Evolutionary conservation across 2,113 vertebrate species (phyloP).

Genomic region (Struthidea cinerea): DNA sequence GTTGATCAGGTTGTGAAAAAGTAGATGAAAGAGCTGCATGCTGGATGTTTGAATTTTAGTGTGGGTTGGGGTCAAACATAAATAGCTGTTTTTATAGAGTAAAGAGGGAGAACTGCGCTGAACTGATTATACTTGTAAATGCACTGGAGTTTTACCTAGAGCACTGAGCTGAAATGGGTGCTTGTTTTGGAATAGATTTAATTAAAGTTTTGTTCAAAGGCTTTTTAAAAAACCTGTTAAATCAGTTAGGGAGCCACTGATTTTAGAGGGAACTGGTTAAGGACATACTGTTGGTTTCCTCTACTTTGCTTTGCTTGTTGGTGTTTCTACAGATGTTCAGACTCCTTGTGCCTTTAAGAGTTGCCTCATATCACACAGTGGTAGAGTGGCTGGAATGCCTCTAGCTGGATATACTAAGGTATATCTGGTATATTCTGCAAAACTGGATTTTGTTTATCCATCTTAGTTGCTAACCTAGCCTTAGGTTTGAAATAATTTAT

Average conservation of each 20-base stretch:
- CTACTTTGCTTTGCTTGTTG: neutral
- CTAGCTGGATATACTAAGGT: neutral
- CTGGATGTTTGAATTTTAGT: neutral
- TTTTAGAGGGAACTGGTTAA: neutral
- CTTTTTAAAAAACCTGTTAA: neutral
- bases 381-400: neutral
- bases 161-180: neutral
- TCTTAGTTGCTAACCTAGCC: neutral
- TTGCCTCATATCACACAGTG: neutral
- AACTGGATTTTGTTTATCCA: neutral
- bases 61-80: neutral
- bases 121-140: constrained; percentile 47
- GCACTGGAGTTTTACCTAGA: neutral
- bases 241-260: neutral
- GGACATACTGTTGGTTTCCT: neutral
- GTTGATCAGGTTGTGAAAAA: neutral
- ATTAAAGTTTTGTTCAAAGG: constrained; percentile 37
- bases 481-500: neutral
- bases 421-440: neutral
- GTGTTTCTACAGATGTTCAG: neutral
- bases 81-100: neutral
- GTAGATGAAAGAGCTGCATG: neutral
- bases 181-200: constrained; percentile 11
- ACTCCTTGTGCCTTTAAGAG: neutral
- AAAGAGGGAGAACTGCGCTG: neutral